phyloP scores from a whole-genome alignment of 2,888 invertebrate genomes.

The Vanessa cardui region DNA sequence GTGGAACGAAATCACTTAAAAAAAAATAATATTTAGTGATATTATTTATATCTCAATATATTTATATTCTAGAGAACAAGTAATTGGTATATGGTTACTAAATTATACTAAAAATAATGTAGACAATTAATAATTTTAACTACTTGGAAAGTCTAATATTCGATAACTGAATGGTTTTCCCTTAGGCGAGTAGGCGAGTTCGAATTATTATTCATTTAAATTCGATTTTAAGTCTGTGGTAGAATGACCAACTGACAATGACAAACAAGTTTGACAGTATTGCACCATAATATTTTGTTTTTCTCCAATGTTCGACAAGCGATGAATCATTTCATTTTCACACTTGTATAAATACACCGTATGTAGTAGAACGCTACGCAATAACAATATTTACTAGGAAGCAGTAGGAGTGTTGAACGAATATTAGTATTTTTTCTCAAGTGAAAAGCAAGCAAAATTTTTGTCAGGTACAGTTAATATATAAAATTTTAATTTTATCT shows the following conservation, averaged over 20 bases:
- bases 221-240: background rate
- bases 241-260: slow-evolving; percentile 12
- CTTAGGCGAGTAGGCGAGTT: too few species aligned
- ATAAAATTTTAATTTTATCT: background rate
- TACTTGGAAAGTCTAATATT: too few species aligned
- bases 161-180: too few species aligned
- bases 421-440: slow-evolving; percentile 20
- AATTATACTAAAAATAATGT: too few species aligned
- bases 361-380: slow-evolving; percentile 45
- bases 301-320: slow-evolving; percentile 40
- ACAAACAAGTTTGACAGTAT: slow-evolving; percentile 10
- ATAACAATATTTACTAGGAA: slow-evolving; percentile 50
- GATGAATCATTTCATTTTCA: slow-evolving; percentile 37
- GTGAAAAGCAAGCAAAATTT: background rate
- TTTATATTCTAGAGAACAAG: too few species aligned
- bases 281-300: slow-evolving; percentile 36
- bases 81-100: too few species aligned
- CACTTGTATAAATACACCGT: slow-evolving; percentile 41
- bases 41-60: too few species aligned
- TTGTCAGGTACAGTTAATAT: background rate
- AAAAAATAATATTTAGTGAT: too few species aligned
- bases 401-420: slow-evolving; percentile 29
- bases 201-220: too few species aligned
- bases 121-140: too few species aligned
- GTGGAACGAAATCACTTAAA: too few species aligned